Base-by-base conservation (phyloP, 2,888 invertebrate genomes). In the Myathropa florea region DNA sequence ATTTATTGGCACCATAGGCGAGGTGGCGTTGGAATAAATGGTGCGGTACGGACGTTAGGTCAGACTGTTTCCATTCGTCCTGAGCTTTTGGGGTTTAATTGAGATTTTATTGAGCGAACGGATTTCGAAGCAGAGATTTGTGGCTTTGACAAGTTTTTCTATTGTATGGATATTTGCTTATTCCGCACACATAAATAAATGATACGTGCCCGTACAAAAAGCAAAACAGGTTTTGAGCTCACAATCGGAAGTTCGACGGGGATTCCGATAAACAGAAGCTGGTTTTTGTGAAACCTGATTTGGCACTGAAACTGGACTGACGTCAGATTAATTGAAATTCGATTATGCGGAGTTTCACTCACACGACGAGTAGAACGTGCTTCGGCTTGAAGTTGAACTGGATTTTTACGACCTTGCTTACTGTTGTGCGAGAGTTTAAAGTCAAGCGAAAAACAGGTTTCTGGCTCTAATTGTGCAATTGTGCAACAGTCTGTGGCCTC, bases 41-140 rank as follows among this genome's bases (percentile, higher is more conserved):
- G 18, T 70, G 59, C 64, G 33, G 77, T 18, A 28, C 33, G 55
- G 28, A 68, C 12, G 61, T 36, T 28, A 53, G 71, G 59, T 55
- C 61, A 53, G 30, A 18, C 21, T 65, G n/a, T 77, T 68, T 39
- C 57, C 72, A 77, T 77, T 79, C 21, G 63, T 63, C 28, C 12
- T 57, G 28, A 65, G 71, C 36, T 68, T 60, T 57, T 10, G 21
- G 53, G 55, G 59, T 64, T 82, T 82, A 85, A 82, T 85, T 82
- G 85, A 77, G 85, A 85, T 85, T 77, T 85, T 85, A 85, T 85
- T 85, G 81, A 46, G 33, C 28, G 18, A 46, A 80, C 71, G 36
- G 71, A 67, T 75, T 75, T 57, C 18, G 12, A n/a, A 72, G 71
- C n/a, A 46, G 59, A 61, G 79, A 72, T 72, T 72, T 65, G 64